A percentile compares a stretch with the other conserved stretches of the same genome.
These are phyloP conservation scores for Aspidapion aeneum DNA, from an alignment of 2,888 invertebrate species.

Conservation along the genomic window DNA sequence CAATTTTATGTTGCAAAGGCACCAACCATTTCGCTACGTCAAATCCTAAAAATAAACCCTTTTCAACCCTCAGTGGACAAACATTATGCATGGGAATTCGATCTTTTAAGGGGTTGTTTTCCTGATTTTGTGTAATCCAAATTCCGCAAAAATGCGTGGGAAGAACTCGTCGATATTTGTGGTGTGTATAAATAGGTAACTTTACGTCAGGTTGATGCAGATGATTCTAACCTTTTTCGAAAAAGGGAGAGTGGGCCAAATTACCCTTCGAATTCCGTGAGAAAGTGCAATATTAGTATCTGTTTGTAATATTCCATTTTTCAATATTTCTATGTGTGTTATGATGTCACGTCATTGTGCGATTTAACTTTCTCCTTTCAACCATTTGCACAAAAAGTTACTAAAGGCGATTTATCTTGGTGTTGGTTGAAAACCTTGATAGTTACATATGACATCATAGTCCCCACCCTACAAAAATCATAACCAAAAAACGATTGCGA, in stretches of 20 bases:
- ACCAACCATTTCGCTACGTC: not conserved
- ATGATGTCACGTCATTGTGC: not conserved
- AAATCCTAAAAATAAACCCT: conserved; percentile 3
- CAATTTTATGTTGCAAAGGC: not conserved
- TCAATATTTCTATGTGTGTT: not conserved
- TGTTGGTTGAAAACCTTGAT: too few relatives aligned
- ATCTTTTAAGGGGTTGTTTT: conserved; percentile 13
- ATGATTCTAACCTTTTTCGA: conserved; percentile 17
- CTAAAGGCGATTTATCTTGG: too few relatives aligned
- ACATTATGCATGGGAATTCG: conserved; percentile 19
- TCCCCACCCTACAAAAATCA: too few relatives aligned
- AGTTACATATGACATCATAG: too few relatives aligned
- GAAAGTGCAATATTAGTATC: conserved; percentile 4
- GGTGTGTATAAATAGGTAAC: too few relatives aligned
- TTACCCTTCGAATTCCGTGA: conserved; percentile 18
- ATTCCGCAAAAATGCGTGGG: conserved; percentile 17
- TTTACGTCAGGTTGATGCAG: conserved; percentile 25
- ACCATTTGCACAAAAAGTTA: not conserved
- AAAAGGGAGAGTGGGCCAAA: conserved; percentile 3
- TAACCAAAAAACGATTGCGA: too few relatives aligned
- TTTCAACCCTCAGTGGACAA: conserved; percentile 1
- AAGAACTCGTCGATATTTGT: conserved; percentile 18
- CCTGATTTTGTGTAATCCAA: conserved; percentile 20
- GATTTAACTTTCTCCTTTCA: not conserved
- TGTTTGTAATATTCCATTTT: not conserved